Conservation (phyloP, 2,113 vertebrate species). For the Zapus hudsonius region DNA sequence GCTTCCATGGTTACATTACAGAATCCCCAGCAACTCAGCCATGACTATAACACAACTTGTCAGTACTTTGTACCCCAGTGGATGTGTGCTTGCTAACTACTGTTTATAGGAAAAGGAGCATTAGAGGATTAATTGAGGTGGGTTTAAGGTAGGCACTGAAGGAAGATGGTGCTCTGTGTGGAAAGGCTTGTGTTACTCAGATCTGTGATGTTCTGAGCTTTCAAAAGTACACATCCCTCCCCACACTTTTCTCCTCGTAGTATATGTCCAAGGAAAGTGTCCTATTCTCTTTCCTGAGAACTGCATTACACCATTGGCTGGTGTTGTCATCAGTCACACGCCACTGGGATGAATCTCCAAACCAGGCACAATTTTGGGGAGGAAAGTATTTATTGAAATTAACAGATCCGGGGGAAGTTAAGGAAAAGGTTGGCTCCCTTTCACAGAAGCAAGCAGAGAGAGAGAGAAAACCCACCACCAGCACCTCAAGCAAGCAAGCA, state of each 20-base stretch:
- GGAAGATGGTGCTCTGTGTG: background rate
- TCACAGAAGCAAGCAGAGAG: no score
- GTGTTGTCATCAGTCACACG: no score
- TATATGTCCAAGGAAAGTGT: background rate
- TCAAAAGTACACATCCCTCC: background rate
- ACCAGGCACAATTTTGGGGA: no score
- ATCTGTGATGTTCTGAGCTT: background rate
- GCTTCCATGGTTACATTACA: background rate
- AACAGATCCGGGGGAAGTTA: no score
- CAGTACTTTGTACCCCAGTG: background rate
- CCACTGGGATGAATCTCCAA: no score
- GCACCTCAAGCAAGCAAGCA: no score
- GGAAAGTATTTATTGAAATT: no score
- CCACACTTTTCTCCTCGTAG: background rate
- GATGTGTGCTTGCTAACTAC: background rate
- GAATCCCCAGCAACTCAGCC: background rate
- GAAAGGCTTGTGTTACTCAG: background rate
- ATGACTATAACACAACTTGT: background rate
- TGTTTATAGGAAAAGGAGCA: background rate
- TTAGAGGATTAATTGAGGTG: background rate
- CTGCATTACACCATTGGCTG: background rate
- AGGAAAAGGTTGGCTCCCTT: no score
- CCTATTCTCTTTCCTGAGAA: background rate
- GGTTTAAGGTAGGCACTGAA: background rate
- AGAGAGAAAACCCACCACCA: no score